phyloP scores from a whole-genome alignment of 2,888 invertebrate species.

The Achlya flavicornis region DNA sequence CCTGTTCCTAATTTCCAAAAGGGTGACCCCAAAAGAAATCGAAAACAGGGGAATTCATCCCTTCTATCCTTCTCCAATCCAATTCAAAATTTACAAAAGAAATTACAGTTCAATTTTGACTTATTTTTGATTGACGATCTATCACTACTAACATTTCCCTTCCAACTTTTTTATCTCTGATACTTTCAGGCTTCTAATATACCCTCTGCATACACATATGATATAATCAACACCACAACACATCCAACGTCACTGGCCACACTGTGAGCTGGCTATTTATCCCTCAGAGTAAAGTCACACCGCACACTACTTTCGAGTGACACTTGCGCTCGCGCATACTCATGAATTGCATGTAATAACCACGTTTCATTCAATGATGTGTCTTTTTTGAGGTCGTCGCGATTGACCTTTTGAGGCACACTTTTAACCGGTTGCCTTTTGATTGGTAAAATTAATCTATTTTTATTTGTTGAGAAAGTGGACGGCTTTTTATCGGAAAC shows the following conservation, averaged over 20 bases:
- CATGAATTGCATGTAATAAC: constrained; percentile 34
- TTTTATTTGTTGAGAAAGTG: constrained; percentile 12
- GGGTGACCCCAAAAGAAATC: too few species aligned
- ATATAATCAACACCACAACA: not conserved
- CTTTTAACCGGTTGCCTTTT: constrained; percentile 19
- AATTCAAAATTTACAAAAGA: too few species aligned
- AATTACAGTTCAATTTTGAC: too few species aligned
- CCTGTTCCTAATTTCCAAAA: too few species aligned
- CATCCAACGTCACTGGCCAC: not conserved
- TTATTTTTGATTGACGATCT: too few species aligned
- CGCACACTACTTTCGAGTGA: constrained; percentile 52
- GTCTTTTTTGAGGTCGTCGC: constrained; percentile 33
- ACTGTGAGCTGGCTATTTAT: not conserved
- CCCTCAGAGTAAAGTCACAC: not conserved
- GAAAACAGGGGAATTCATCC: too few species aligned
- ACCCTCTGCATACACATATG: not conserved
- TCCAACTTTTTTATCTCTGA: too few species aligned
- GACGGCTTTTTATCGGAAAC: not conserved
- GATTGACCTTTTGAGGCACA: constrained; percentile 28
- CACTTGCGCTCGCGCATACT: constrained; percentile 45
- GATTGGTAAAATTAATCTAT: constrained; percentile 15
- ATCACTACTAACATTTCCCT: too few species aligned
- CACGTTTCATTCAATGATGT: constrained; percentile 9
- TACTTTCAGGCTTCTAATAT: too few species aligned
- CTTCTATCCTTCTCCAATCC: too few species aligned